Conservation (phyloP, 2,113 vertebrate species). For the Chaetodon trifascialis region DNA sequence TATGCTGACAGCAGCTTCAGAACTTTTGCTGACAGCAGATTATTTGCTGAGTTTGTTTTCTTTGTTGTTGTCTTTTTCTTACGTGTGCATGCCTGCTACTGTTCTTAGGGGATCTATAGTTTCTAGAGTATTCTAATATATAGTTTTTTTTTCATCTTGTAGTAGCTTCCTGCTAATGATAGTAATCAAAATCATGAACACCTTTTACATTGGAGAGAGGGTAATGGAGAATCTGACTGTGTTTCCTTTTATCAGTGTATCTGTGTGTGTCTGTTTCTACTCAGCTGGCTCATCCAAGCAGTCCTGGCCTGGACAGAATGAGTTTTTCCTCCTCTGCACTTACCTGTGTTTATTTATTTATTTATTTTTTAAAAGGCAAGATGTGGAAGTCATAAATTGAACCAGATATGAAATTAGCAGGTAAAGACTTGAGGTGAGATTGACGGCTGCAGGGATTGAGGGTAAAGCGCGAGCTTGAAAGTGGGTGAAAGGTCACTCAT, state of each 20-base stretch:
- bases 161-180: neutral
- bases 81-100: neutral
- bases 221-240: neutral
- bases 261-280: conserved; percentile 16
- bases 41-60: conserved; percentile 25
- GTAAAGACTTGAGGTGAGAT: conserved; percentile 1
- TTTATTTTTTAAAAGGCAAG: neutral
- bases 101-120: conserved; percentile 4
- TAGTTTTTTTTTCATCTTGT: neutral
- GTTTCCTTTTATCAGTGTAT: neutral
- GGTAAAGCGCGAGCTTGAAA: conserved; percentile 8
- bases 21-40: conserved; percentile 52
- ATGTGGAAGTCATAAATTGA: neutral
- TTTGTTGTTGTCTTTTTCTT: neutral
- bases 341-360: too few species aligned
- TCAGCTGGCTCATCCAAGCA: conserved; percentile 5
- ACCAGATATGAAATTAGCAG: conserved; percentile 21
- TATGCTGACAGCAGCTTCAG: conserved; percentile 58
- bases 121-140: too few species aligned
- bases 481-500: conserved; percentile 39
- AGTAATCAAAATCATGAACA: conserved; percentile 2
- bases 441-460: conserved; percentile 2
- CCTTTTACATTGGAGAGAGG: neutral
- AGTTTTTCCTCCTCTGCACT: conserved; percentile 5
- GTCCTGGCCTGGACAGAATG: neutral